Evolutionary conservation across 37 sponge, comb jelly and placozoan species (phyloP), one percentile per base, ranked within the genome.

Genomic region (Halisarca cf. caerulea): DNA sequence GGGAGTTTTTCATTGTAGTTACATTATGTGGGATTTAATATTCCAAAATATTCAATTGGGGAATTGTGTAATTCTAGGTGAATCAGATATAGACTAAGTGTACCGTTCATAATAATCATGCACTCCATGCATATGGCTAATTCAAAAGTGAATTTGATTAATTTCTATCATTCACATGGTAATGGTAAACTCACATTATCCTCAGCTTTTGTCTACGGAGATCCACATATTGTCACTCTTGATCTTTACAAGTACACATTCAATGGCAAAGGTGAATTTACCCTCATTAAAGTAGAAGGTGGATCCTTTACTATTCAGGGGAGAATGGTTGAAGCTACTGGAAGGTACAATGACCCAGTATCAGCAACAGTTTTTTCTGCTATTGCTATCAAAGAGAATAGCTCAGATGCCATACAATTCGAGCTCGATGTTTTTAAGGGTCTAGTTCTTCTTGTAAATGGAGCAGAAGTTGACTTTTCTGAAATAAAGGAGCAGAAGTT

Each of bases 261-360:
- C 78, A 91, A 91, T 84, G 91, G 91, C 6, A 84, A 84, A 43
- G 91, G 91, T 81, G 91, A 91, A 74, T 91, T 87, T 41, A 62
- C 61, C 1, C 82, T 91, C 0, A 84, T 91, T 45, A 84, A 91
- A 51, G 83, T 84, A 44, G 0, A 1, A 18, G 66, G 80, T 60
- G 38, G 84, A 17, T 44, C 32, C 40, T 91, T 91, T 84, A 83
- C 88, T 17, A 75, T 91, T 1, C 91, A 91, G 69, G 91, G 88
- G 25, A 71, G 91, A 40, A 91, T 91, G 91, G 60, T 47, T 21
- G 44, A 84, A 27, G 78, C 82, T 43, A 18, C 38, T 11, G 73
- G 75, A n/a, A 42, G 30, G 18, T 42, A 55, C 34, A 81, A 70
- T 21, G 37, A 14, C 40, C 27, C 2, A 14, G 73, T 43, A 71